A percentile compares a stretch with the other conserved stretches of the same genome.
These are phyloP conservation scores for Bombus huntii DNA, from an alignment of 1,140 invertebrate genomes.

Conservation along the genomic window DNA sequence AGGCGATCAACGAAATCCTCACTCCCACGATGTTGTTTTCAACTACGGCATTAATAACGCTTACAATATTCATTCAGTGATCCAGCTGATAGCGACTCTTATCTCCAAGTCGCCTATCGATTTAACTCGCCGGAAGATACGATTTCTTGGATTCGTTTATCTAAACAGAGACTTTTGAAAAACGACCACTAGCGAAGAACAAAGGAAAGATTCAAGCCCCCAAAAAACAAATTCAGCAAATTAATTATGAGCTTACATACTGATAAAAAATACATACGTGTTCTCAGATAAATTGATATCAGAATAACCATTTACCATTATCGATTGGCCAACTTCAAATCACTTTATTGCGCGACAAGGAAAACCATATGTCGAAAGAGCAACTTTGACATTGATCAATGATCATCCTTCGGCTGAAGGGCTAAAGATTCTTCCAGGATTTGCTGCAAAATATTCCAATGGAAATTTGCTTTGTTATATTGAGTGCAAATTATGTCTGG, in stretches of 20 bases:
- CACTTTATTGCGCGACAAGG: not conserved
- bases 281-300: not conserved
- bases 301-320: not conserved
- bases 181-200: not conserved
- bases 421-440: not conserved
- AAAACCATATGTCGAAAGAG: not conserved
- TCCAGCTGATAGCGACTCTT: not conserved
- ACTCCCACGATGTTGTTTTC: not conserved
- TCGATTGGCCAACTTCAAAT: not conserved
- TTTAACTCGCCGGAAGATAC: not conserved
- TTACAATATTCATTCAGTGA: not conserved
- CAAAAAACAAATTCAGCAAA: not conserved
- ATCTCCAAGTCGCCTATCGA: slow-evolving; percentile 11
- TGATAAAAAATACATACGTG: not conserved
- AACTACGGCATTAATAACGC: not conserved
- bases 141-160: slow-evolving; percentile 3
- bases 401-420: not conserved
- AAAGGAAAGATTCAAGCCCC: not conserved
- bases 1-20: not conserved
- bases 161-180: not conserved
- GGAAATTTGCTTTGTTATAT: not conserved
- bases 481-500: not conserved
- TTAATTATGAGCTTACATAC: not conserved
- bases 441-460: not conserved
- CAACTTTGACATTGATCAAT: not conserved